phyloP scores from a whole-genome alignment of 2,888 invertebrate genomes.

The Synanthedon andrenaeformis region DNA sequence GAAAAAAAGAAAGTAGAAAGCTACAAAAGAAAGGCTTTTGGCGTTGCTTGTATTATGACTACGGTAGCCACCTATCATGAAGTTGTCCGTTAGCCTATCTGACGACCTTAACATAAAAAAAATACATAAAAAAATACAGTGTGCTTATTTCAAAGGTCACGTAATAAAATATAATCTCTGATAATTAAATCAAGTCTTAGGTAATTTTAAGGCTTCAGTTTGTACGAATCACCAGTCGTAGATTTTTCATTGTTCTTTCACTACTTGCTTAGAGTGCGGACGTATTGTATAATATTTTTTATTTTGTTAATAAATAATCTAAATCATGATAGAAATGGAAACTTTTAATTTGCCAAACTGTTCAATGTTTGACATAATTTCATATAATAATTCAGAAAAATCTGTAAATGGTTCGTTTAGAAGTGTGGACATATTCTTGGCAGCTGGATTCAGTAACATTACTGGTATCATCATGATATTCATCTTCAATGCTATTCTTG shows the following conservation, averaged over 20 bases:
- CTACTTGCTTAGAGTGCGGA: not conserved
- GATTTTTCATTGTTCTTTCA: not conserved
- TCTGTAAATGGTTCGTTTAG: not conserved
- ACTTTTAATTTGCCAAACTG: conserved; percentile 10
- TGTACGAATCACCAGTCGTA: conserved; percentile 3
- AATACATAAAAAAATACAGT: not conserved
- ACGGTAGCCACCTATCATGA: too few species aligned
- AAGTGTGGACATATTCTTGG: conserved; percentile 6
- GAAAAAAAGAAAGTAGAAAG: too few species aligned
- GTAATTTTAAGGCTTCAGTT: conserved; percentile 7
- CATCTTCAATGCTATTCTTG: conserved; percentile 12
- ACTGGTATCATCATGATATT: conserved; percentile 22
- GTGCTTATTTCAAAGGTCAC: too few species aligned
- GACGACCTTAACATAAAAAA: too few species aligned
- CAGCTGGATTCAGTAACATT: conserved; percentile 18
- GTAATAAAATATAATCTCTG: too few species aligned
- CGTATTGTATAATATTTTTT: not conserved
- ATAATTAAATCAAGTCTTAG: too few species aligned
- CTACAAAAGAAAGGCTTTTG: too few species aligned
- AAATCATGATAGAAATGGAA: not conserved
- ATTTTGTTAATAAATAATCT: not conserved
- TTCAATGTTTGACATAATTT: conserved; percentile 6
- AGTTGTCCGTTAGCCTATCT: too few species aligned
- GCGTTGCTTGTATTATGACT: too few species aligned
- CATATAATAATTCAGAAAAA: not conserved